phyloP scores from a whole-genome alignment of 2,888 invertebrate genomes.

The Tineola bisselliella region DNA sequence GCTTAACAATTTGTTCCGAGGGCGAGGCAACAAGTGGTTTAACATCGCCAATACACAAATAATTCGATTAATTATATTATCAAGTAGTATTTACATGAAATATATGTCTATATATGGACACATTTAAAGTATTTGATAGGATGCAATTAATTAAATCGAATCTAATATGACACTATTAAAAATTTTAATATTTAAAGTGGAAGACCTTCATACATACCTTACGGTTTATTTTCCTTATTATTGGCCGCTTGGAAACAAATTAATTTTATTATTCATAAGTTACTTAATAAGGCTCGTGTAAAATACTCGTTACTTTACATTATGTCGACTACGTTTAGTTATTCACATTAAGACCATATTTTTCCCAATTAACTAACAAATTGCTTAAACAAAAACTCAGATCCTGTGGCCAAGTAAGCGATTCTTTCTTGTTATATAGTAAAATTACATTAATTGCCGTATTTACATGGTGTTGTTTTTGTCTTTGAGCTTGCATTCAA shows the following conservation, averaged over 20 bases:
- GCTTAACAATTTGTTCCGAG: conserved; percentile 31
- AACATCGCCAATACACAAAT: conserved; percentile 4
- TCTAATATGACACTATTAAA: conserved; percentile 11
- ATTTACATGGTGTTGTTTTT: conserved; percentile 3
- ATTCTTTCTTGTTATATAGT: conserved; percentile 3
- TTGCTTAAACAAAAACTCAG: conserved; percentile 3
- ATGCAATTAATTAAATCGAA: conserved; percentile 5
- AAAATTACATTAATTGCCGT: conserved; percentile 5
- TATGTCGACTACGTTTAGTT: conserved; percentile 14
- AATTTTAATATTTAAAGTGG: conserved; percentile 10
- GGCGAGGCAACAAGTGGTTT: conserved; percentile 16
- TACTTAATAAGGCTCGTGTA: conserved; percentile 27
- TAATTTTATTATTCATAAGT: conserved; percentile 28
- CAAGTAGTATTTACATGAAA: background rate
- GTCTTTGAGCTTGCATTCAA: background rate
- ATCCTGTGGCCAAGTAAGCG: background rate
- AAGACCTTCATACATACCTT: conserved; percentile 13
- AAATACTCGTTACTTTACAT: conserved; percentile 22
- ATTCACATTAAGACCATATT: conserved; percentile 12
- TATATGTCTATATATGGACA: too few species aligned
- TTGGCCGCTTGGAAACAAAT: conserved; percentile 35
- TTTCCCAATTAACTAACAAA: conserved; percentile 13
- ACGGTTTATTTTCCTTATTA: conserved; percentile 20
- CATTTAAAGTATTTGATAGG: background rate
- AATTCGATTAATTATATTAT: background rate